Evolutionary conservation across 2,888 invertebrate species (phyloP).

Genomic region (Suillia variegata): DNA sequence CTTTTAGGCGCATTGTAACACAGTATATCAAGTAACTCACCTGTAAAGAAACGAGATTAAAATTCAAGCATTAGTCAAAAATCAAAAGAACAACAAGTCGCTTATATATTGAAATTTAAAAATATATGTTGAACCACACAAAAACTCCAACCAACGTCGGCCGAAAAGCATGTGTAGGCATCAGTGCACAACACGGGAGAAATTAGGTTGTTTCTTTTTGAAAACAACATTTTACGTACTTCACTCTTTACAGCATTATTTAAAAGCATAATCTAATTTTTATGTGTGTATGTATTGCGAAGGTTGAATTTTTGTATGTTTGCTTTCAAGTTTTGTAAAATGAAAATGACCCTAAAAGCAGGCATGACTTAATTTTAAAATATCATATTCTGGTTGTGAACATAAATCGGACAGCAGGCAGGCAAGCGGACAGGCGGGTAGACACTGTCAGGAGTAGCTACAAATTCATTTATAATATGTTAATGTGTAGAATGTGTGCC

Average conservation of each 20-base stretch:
- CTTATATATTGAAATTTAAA: background rate
- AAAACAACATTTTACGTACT: background rate
- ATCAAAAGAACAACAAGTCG: background rate
- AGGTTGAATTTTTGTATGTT: too few species aligned
- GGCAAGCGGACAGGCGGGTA: too few species aligned
- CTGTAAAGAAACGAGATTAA: slow-evolving; percentile 23
- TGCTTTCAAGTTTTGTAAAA: too few species aligned
- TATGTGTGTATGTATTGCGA: background rate
- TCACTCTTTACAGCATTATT: too few species aligned
- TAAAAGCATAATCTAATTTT: background rate
- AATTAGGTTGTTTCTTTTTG: background rate
- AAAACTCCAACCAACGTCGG: too few species aligned
- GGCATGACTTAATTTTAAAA: slow-evolving; percentile 30
- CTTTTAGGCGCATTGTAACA: background rate
- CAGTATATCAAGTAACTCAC: slow-evolving; percentile 17
- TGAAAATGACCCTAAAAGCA: slow-evolving; percentile 26
- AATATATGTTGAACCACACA: background rate
- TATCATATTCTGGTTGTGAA: background rate
- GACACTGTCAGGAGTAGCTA: background rate
- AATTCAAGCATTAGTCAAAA: background rate
- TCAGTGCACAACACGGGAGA: background rate
- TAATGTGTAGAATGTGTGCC: slow-evolving; percentile 12
- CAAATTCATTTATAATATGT: slow-evolving; percentile 25
- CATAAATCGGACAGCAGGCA: background rate
- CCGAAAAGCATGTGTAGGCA: background rate